phyloP scores from a whole-genome alignment of 2,888 invertebrate species.

The Chouioia cunea region DNA sequence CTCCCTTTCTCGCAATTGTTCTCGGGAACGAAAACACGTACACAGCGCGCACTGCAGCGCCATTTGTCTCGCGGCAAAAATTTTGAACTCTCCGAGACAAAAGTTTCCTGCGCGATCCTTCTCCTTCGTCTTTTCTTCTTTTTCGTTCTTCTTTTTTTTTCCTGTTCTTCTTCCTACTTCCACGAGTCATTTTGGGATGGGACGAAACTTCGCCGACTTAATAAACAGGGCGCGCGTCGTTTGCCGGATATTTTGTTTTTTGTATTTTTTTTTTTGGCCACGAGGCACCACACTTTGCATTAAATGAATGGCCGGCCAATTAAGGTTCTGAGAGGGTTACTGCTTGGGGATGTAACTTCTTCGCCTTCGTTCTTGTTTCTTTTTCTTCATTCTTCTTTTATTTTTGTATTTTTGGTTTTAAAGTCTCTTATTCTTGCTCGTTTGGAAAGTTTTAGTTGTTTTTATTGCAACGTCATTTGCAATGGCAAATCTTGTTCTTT shows the following conservation, averaged over 20 bases:
- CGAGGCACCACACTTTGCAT: conserved; percentile 32
- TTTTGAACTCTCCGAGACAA: conserved; percentile 18
- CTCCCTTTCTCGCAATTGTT: not conserved
- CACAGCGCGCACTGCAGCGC: not conserved
- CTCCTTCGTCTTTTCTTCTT: conserved; percentile 7
- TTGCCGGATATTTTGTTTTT: conserved; percentile 2
- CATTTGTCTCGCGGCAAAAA: conserved; percentile 22
- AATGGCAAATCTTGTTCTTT: no score
- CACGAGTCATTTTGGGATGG: conserved; percentile 49
- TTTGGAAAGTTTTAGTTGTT: no score
- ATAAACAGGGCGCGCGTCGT: conserved; percentile 49
- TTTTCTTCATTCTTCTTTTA: conserved; percentile 11
- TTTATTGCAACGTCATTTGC: no score
- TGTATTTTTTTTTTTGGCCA: conserved; percentile 7
- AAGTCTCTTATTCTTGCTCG: no score
- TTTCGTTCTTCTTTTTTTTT: conserved; percentile 4
- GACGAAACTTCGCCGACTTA: conserved; percentile 51
- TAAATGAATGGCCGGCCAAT: conserved; percentile 42
- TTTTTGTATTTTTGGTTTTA: not conserved
- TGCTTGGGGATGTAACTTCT: not conserved
- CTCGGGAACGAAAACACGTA: not conserved
- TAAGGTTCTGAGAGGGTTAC: conserved; percentile 33
- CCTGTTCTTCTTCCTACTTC: conserved; percentile 7
- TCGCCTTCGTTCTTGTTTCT: not conserved
- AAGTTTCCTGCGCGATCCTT: conserved; percentile 18